These are phyloP conservation scores for Lithophane semibrunnea DNA, from an alignment of 2,888 invertebrate species.

Conservation along the genomic window DNA sequence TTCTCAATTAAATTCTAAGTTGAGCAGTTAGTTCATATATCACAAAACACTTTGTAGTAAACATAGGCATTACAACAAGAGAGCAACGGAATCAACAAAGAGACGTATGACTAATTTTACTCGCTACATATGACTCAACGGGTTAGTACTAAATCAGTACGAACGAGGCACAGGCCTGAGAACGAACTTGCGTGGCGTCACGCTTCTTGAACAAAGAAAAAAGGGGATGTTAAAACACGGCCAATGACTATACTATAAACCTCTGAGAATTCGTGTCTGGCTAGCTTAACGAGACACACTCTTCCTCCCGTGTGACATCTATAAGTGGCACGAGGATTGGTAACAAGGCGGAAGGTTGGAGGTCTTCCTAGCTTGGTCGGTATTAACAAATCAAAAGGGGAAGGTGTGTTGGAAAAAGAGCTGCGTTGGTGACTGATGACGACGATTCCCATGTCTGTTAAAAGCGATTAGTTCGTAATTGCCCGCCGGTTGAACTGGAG, in stretches of 20 bases:
- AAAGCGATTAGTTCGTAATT: conserved; percentile 73
- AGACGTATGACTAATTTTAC: conserved; percentile 79
- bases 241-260: conserved; percentile 79
- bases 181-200: conserved; percentile 86
- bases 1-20: conserved; percentile 43
- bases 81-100: conserved; percentile 75
- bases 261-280: conserved; percentile 79
- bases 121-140: conserved; percentile 76
- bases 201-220: conserved; percentile 87
- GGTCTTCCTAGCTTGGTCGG: conserved; percentile 73
- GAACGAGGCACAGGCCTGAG: conserved; percentile 79
- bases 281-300: conserved; percentile 76
- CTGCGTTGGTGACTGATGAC: conserved; percentile 74
- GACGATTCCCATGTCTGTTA: conserved; percentile 79
- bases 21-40: conserved; percentile 44
- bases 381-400: conserved; percentile 75
- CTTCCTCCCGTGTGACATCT: conserved; percentile 62
- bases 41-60: conserved; percentile 59
- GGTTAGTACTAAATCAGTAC: conserved; percentile 77
- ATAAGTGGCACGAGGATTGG: conserved; percentile 55
- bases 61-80: conserved; percentile 70
- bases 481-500: conserved; percentile 56
- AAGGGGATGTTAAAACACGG: conserved; percentile 83
- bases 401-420: conserved; percentile 77
- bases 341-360: conserved; percentile 64